A percentile compares a stretch with the other conserved stretches of the same genome.
Conservation (phyloP, 2,113 vertebrate species). For the human (Homo sapiens) region DNA sequence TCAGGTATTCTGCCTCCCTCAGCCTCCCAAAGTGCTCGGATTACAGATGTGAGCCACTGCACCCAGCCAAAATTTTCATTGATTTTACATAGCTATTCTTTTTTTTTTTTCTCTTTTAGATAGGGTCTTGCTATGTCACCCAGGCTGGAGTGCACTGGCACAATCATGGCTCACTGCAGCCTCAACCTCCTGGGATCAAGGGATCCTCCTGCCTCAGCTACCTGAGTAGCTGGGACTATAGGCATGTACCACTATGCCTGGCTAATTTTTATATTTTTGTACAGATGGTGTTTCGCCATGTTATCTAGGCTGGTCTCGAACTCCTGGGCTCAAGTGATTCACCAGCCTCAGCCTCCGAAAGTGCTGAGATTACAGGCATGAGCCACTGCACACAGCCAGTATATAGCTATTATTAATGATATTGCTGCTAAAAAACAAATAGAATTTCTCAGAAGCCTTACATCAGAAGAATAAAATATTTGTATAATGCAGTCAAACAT, state of each 20-base stretch:
- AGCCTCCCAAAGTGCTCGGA: not conserved
- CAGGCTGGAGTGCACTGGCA: not conserved
- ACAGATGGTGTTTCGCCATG: not conserved
- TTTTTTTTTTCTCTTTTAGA: not conserved
- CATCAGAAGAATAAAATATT: not conserved
- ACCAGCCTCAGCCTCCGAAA: not conserved
- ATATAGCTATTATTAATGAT: not conserved
- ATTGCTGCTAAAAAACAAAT: not conserved
- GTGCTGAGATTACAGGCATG: not conserved
- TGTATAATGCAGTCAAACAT: not conserved
- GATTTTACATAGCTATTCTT: not conserved
- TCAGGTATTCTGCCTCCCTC: not conserved
- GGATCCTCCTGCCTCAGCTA: not conserved
- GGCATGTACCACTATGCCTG: too few species aligned
- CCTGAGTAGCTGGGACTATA: too few species aligned
- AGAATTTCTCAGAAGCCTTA: conserved; percentile 13
- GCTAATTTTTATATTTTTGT: not conserved
- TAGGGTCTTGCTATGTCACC: not conserved
- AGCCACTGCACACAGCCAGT: not conserved
- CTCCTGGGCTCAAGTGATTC: not conserved
- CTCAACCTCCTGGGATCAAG: not conserved
- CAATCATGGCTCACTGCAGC: not conserved
- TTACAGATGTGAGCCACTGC: not conserved
- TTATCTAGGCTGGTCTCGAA: not conserved
- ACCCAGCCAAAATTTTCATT: too few species aligned